Conservation (phyloP, 1,140 invertebrate genomes). For the Prorops nasuta region DNA sequence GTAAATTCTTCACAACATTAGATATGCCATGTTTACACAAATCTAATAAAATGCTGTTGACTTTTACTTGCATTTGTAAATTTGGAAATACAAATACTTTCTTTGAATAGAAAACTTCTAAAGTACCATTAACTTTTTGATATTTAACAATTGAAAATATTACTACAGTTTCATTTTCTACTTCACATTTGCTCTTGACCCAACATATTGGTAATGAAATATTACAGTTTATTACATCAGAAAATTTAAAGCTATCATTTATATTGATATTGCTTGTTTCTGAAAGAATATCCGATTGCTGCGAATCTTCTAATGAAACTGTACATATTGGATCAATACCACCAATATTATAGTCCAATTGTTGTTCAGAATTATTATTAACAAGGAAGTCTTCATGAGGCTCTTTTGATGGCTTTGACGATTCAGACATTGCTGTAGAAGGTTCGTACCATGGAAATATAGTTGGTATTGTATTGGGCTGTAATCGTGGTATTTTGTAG, state of each 20-base stretch:
- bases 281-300: not conserved
- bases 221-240: not conserved
- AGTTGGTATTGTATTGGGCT: not conserved
- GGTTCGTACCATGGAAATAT: not conserved
- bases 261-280: too few species aligned
- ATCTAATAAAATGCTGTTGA: not conserved
- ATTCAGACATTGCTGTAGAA: not conserved
- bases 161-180: not conserved
- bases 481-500: not conserved
- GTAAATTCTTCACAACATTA: not conserved
- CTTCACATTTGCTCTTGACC: not conserved
- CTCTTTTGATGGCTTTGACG: not conserved
- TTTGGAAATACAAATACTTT: not conserved
- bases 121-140: not conserved
- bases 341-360: not conserved
- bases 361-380: not conserved
- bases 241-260: not conserved
- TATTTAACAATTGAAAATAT: not conserved
- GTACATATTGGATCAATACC: not conserved
- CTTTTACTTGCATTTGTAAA: not conserved
- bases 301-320: not conserved
- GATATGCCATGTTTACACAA: not conserved
- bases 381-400: not conserved
- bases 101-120: not conserved
- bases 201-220: not conserved